These are phyloP conservation scores for Aradus depressus DNA, from an alignment of 2,888 invertebrate genomes.

Conservation along the genomic window DNA sequence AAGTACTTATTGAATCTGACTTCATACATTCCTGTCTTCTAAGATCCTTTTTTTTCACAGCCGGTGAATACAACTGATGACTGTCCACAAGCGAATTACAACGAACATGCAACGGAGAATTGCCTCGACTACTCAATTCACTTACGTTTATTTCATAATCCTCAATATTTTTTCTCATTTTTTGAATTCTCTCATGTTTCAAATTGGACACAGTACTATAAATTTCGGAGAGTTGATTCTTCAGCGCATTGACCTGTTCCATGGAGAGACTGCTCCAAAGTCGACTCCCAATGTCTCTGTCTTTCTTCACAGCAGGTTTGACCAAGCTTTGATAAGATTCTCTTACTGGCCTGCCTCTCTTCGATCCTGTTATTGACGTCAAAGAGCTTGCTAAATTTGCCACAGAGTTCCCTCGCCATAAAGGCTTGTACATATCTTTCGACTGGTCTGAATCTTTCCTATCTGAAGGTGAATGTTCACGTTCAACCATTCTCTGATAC, in stretches of 20 bases:
- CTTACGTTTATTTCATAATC: constrained; percentile 52
- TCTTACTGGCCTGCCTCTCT: constrained; percentile 31
- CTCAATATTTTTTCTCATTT: constrained; percentile 33
- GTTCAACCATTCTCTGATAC: constrained; percentile 52
- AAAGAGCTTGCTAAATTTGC: constrained; percentile 59
- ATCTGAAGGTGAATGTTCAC: constrained; percentile 41
- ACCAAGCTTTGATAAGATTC: constrained; percentile 24
- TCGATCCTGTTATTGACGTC: constrained; percentile 30
- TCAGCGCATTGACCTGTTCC: constrained; percentile 69
- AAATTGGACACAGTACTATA: constrained; percentile 48
- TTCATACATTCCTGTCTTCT: constrained; percentile 40
- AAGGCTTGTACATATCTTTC: constrained; percentile 64
- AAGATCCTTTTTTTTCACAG: constrained; percentile 35
- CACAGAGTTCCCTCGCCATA: constrained; percentile 76
- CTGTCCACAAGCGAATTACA: constrained; percentile 39
- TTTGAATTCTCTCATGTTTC: constrained; percentile 31
- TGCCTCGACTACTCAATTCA: constrained; percentile 31
- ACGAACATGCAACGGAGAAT: constrained; percentile 37
- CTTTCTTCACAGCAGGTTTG: constrained; percentile 19
- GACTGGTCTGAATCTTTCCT: constrained; percentile 38
- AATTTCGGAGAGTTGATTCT: constrained; percentile 68
- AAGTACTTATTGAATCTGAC: constrained; percentile 48
- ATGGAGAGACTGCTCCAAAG: constrained; percentile 74
- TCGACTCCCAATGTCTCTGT: constrained; percentile 54
- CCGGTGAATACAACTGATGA: constrained; percentile 33